Base-by-base conservation (phyloP, 1,140 invertebrate genomes). In the Drosophila murphyi region DNA sequence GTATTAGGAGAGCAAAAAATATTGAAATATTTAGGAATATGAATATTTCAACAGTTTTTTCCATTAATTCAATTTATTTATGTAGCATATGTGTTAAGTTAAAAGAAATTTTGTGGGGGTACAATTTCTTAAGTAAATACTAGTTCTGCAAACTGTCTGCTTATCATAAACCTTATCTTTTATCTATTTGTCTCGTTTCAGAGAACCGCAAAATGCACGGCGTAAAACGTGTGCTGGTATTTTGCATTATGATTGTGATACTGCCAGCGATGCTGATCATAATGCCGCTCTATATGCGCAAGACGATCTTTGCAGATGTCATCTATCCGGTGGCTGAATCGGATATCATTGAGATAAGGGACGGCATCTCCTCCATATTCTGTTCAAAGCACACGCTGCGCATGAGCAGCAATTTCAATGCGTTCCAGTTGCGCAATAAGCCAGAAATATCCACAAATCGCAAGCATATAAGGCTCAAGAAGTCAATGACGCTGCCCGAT, bases 401-500 rank as follows among this genome's bases (percentile, higher is more conserved):
- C 91, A 97, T 97, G 96, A 93, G 93, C 12, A 93, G 94, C 45
- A 93, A 93, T 52, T 97, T 97, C 78, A 96, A 96, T 94, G 96
- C 96, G 34, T 97, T 97, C 93, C 96, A 97, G 94, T 93, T 97
- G 90, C 92, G 94, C 63, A 94, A 95, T 5, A 94, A 93, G 75
- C 96, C 96, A 12, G 94, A 95, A 93, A 93, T 96, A 35, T 95
- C 95, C 28, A 93, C 94, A 5, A 95, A 94, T 71, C 94, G 94
- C 41, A 97, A 96, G 92, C 96, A 96, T 85, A 95, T 97, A 76
- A 93, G 95, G 71, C 93, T 97, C 80, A 96, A 95, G 82, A 97
- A 97, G 87, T 96, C 96, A 48, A 96, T 97, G 95, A 95, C 93
- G 6, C 92, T 97, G 73, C 96, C 96, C 1, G 97, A 97, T 93